Conservation (phyloP, 2,113 vertebrate genomes). For the Edolisoma coerulescens region DNA sequence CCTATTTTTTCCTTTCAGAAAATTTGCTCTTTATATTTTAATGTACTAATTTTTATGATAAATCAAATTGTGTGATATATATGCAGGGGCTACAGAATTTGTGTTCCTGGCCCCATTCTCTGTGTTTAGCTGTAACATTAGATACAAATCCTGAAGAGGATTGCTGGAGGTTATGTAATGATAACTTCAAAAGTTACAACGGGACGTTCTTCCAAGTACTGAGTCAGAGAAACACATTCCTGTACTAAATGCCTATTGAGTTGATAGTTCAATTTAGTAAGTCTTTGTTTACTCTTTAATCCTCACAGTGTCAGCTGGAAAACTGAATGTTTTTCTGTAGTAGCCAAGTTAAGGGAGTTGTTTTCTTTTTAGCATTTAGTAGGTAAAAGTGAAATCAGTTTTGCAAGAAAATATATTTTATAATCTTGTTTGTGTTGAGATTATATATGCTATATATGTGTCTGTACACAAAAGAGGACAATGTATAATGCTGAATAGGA, state of each 20-base stretch:
- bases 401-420: neutral
- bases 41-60: neutral
- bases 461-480: neutral
- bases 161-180: neutral
- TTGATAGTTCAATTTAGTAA: neutral
- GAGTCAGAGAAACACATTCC: neutral
- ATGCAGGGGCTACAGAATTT: neutral
- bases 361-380: neutral
- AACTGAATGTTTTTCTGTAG: neutral
- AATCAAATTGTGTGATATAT: neutral
- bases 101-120: neutral
- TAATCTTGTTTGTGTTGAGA: neutral
- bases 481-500: neutral
- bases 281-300: conserved; percentile 8
- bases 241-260: neutral
- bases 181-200: neutral
- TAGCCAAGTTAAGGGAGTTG: neutral
- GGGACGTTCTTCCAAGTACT: neutral
- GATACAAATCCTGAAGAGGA: neutral
- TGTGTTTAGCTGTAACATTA: neutral
- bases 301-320: neutral
- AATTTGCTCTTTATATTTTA: neutral
- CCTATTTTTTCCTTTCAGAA: neutral
- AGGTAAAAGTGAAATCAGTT: neutral
- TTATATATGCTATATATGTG: neutral